Percentiles rank a stretch among this genome's conserved stretches.
Conservation (phyloP, 2,888 invertebrate species). For the Zele albiditarsus region DNA sequence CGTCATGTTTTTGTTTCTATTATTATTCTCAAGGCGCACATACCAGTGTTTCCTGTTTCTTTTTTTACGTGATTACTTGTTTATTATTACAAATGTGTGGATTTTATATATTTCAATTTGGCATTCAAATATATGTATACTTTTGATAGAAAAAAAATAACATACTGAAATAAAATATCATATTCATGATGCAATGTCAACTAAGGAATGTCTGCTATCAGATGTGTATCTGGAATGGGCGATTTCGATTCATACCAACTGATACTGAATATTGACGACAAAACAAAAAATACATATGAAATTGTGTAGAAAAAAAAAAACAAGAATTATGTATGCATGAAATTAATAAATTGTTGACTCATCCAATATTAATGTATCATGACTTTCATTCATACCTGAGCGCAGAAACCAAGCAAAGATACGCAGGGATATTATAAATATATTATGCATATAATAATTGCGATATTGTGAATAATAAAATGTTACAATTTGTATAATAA, state of each 20-base stretch:
- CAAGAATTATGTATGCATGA: not conserved
- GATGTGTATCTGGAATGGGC: not conserved
- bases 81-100: not conserved
- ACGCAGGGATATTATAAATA: not conserved
- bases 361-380: not conserved
- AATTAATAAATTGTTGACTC: not conserved
- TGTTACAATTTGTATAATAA: not conserved
- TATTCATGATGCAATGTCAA: not conserved
- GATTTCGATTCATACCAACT: not conserved
- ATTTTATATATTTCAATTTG: not conserved
- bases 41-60: not conserved
- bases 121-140: not conserved
- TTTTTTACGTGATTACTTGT: not conserved
- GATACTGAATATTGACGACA: not conserved
- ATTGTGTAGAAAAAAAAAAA: not conserved
- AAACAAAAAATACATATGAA: not conserved
- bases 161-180: not conserved
- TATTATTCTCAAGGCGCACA: not conserved
- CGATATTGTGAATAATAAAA: not conserved
- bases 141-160: not conserved
- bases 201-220: not conserved
- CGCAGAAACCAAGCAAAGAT: not conserved
- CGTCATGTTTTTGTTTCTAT: not conserved
- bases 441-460: not conserved
- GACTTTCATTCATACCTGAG: not conserved